Evolutionary conservation across 2,888 invertebrate species (phyloP).

Genomic region (Lepas anatifera): DNA sequence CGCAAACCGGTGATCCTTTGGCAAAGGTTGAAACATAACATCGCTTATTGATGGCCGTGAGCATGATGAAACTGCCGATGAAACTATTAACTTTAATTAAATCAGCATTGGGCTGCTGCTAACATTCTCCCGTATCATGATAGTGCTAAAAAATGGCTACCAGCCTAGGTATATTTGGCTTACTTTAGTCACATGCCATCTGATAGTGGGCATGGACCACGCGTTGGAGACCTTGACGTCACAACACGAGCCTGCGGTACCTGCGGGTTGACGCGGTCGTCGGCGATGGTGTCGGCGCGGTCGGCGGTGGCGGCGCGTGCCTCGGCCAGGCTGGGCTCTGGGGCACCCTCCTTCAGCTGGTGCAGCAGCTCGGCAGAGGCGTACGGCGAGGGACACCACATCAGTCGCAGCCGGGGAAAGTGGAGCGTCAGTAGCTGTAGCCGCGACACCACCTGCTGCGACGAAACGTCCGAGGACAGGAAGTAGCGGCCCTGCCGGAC

Average conservation of each 20-base stretch:
- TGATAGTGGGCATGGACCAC: too few species aligned
- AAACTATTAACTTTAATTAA: too few species aligned
- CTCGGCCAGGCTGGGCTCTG: slow-evolving; percentile 21
- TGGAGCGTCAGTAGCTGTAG: slow-evolving; percentile 85
- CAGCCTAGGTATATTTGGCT: too few species aligned
- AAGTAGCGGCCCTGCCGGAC: slow-evolving; percentile 57
- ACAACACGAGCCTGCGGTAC: slow-evolving; percentile 12
- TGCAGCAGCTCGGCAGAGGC: slow-evolving; percentile 93
- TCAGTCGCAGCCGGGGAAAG: slow-evolving; percentile 79
- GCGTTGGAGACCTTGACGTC: too few species aligned
- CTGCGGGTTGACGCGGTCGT: slow-evolving; percentile 22
- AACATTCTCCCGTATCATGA: too few species aligned
- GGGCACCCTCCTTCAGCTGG: slow-evolving; percentile 64
- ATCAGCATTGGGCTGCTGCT: too few species aligned
- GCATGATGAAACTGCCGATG: too few species aligned
- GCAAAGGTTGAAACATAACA: too few species aligned
- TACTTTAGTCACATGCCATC: too few species aligned
- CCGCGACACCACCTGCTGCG: slow-evolving; percentile 70
- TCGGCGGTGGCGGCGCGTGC: slow-evolving; percentile 24
- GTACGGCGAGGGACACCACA: slow-evolving; percentile 95
- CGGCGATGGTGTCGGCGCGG: slow-evolving; percentile 19
- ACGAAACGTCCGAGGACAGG: slow-evolving; percentile 60
- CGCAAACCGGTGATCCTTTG: too few species aligned
- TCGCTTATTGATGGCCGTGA: too few species aligned
- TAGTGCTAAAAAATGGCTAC: too few species aligned